Base-by-base conservation (phyloP, 2,888 invertebrate species). In the Latrodectus hesperus region DNA sequence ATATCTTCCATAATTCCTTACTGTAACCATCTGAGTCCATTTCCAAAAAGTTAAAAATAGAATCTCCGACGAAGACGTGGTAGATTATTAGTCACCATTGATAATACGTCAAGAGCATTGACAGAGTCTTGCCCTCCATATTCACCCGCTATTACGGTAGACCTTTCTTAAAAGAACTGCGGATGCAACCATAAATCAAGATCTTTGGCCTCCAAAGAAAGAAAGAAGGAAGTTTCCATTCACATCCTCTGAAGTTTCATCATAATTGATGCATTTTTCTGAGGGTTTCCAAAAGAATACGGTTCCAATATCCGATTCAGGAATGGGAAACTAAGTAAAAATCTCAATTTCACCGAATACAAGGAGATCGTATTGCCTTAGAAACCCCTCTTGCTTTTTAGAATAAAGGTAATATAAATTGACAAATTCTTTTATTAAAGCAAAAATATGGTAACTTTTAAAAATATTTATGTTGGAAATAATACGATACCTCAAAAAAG, bases 181-280 rank as follows among this genome's bases (percentile, higher is more conserved):
- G n/a, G 53, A 49, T 12, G n/a, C 10, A n/a, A 17, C 51, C 76
- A 83, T 83, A 83, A 83, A 83, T 83, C 83, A 83, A 68, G 17
- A 52, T n/a, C 51, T 53, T 17, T 73, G 14, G n/a, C 60, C n/a
- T 60, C 60, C n/a, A 38, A 38, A 38, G 38, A 38, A 38, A 38
- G 12, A 64, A n/a, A 17, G 52, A 12, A 70, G 75, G 76, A 75
- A 70, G 76, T 52, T 55, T 38, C 71, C 60, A 49, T 71, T 52
- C 76, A 71, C 60, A 70, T 73, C 78, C 67, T 75, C 17, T 75
- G 67, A 70, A 78, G 75, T 38, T 52, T 55, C 52, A 14, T 5
- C 11, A 64, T 85, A 79, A 85, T 85, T 85, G 85, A 85, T 85
- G 79, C 74, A 67, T 80, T 49, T 77, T 67, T 16, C 51, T 73